phyloP scores from a whole-genome alignment of 2,888 invertebrate species.

The Barypeithes pellucidus region DNA sequence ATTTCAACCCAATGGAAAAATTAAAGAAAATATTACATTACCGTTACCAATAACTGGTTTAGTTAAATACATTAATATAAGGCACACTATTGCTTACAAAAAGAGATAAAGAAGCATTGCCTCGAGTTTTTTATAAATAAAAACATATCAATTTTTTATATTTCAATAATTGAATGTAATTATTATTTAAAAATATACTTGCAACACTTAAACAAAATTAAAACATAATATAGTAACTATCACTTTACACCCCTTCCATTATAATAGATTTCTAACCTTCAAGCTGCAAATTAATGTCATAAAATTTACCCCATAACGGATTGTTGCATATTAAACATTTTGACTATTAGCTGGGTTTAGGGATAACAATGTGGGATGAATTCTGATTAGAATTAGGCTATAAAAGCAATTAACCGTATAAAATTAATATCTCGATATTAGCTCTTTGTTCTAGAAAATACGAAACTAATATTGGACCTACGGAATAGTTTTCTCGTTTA shows the following conservation, averaged over 20 bases:
- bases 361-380: slow-evolving; percentile 18
- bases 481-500: neutral
- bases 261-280: neutral
- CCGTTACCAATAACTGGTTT: too few species aligned
- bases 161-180: too few species aligned
- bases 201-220: too few species aligned
- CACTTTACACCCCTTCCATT: neutral
- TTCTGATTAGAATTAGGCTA: slow-evolving; percentile 10
- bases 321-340: slow-evolving; percentile 19
- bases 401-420: slow-evolving; percentile 20
- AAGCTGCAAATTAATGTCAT: slow-evolving; percentile 14
- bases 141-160: too few species aligned
- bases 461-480: neutral
- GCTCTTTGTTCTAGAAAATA: slow-evolving; percentile 1
- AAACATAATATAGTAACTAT: too few species aligned
- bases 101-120: too few species aligned
- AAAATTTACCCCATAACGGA: neutral
- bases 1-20: too few species aligned
- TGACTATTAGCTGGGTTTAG: slow-evolving; percentile 9
- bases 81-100: too few species aligned
- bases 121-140: too few species aligned
- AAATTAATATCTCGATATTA: slow-evolving; percentile 22
- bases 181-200: too few species aligned
- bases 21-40: too few species aligned
- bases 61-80: too few species aligned